A percentile compares a stretch with the other conserved stretches of the same genome.
Evolutionary conservation across 2,888 invertebrate genomes (phyloP).

Genomic region (Agrenia bidenticulata): DNA sequence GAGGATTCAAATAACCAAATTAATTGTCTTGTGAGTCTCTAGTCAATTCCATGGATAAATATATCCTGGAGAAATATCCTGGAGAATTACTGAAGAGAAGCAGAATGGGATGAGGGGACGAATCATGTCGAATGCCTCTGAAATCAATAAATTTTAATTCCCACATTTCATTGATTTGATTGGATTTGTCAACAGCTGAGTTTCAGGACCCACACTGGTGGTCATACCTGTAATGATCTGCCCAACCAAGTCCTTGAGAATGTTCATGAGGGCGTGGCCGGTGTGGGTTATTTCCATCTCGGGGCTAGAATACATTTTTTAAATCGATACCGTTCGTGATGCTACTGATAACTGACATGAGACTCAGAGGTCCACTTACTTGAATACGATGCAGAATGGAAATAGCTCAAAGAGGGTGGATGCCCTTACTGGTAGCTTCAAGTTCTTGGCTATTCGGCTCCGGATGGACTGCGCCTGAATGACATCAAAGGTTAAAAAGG

Average conservation of each 20-base stretch:
- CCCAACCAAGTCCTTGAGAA: slow-evolving; percentile 80
- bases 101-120: slow-evolving; percentile 91
- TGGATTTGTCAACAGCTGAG: background rate
- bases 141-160: slow-evolving; percentile 64
- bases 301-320: too few species aligned
- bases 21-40: background rate
- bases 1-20: slow-evolving; percentile 35
- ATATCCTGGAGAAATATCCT: background rate
- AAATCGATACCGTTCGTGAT: too few species aligned
- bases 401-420: slow-evolving; percentile 91
- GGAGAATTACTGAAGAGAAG: slow-evolving; percentile 80
- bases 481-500: background rate
- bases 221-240: slow-evolving; percentile 59
- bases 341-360: too few species aligned
- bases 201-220: too few species aligned
- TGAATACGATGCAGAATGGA: too few species aligned
- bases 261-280: slow-evolving; percentile 85
- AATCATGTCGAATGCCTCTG: slow-evolving; percentile 86
- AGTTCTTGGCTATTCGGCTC: slow-evolving; percentile 1
- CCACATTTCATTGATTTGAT: background rate
- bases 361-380: slow-evolving; percentile 65
- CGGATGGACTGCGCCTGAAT: background rate
- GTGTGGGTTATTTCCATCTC: slow-evolving; percentile 86
- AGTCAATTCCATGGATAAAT: too few species aligned
- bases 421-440: slow-evolving; percentile 57